Conservation (phyloP, 2,797 vertebrate genomes). For the Oreochromis mossambicus region DNA sequence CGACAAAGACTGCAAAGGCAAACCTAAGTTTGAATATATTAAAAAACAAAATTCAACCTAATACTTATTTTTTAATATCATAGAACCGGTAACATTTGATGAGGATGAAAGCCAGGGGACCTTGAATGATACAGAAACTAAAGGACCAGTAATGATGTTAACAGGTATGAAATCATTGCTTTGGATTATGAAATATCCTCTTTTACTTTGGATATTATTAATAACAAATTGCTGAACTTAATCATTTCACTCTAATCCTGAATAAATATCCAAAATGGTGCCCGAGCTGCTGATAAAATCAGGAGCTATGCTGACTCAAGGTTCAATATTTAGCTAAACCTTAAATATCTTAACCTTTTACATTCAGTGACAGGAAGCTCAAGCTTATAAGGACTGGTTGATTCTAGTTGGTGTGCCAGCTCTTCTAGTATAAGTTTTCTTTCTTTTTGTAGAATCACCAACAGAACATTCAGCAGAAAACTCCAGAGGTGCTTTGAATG, state of each 20-base stretch:
- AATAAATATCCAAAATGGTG: not conserved
- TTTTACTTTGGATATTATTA: not conserved
- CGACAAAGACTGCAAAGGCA: not conserved
- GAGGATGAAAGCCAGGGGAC: not conserved
- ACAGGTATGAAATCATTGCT: not conserved
- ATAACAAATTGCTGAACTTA: not conserved
- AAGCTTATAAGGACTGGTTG: not conserved
- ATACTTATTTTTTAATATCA: not conserved
- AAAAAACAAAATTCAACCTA: not conserved
- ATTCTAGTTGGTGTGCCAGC: not conserved
- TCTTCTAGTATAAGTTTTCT: not conserved
- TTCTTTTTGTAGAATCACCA: slow-evolving; percentile 12
- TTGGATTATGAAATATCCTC: not conserved
- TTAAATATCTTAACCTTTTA: not conserved
- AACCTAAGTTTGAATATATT: not conserved
- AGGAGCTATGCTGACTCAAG: not conserved
- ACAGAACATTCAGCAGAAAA: not conserved
- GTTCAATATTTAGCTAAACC: not conserved
- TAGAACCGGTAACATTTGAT: not conserved
- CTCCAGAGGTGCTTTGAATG: not conserved
- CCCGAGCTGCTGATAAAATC: not conserved
- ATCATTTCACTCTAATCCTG: not conserved
- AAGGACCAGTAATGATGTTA: not conserved
- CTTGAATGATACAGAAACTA: not conserved
- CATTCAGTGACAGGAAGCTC: not conserved